These are phyloP conservation scores for Archips xylosteana DNA, from an alignment of 2,888 invertebrate species.

Conservation along the genomic window DNA sequence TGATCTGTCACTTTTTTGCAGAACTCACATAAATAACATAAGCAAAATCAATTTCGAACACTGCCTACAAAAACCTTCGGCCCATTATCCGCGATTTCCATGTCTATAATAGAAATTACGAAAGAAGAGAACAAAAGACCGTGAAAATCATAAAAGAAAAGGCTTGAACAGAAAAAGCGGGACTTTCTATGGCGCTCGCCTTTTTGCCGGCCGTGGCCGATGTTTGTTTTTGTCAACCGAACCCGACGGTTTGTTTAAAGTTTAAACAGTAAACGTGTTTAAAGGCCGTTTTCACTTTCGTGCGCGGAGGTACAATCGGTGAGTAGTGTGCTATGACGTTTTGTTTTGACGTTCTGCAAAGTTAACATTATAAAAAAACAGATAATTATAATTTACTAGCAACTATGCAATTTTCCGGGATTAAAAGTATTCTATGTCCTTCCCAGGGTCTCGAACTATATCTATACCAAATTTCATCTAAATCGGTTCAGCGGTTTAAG, in stretches of 20 bases:
- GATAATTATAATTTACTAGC: no score
- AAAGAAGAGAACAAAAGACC: constrained; percentile 52
- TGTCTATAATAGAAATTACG: constrained; percentile 60
- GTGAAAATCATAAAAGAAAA: constrained; percentile 40
- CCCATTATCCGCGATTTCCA: constrained; percentile 65
- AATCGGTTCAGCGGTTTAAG: no score
- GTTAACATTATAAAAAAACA: no score
- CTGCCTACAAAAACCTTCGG: constrained; percentile 5
- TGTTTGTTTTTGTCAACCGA: constrained; percentile 78
- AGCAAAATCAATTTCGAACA: not conserved
- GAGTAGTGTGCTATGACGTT: constrained; percentile 47
- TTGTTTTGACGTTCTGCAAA: constrained; percentile 25
- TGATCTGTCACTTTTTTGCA: not conserved
- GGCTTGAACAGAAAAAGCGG: constrained; percentile 36
- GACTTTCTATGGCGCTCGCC: constrained; percentile 60
- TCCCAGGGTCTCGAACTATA: no score
- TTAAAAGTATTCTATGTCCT: no score
- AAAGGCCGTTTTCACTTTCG: constrained; percentile 83
- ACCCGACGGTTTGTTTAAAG: constrained; percentile 53
- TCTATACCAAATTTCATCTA: no score
- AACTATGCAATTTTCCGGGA: no score
- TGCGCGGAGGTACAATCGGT: constrained; percentile 57
- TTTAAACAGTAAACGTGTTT: constrained; percentile 61
- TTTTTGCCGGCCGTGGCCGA: constrained; percentile 66
- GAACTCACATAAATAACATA: not conserved